A percentile compares a stretch with the other conserved stretches of the same genome.
phyloP scores from a whole-genome alignment of 2,797 vertebrate species.

The Otolemur crassicaudatus region DNA sequence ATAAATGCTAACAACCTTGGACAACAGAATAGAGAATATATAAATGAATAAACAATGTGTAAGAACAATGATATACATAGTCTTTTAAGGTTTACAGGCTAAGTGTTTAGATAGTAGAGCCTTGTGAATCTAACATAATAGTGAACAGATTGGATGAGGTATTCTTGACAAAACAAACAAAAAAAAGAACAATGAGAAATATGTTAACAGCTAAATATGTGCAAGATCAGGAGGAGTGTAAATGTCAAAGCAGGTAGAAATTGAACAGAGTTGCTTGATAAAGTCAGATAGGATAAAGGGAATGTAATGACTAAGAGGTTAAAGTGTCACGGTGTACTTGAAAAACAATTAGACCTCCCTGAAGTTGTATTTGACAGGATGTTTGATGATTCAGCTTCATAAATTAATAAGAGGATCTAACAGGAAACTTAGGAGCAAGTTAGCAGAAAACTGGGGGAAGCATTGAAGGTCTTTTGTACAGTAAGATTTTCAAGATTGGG shows the following conservation, averaged over 20 bases:
- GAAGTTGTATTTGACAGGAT: not conserved
- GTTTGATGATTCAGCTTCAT: slow-evolving; percentile 46
- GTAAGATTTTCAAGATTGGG: not conserved
- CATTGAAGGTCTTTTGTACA: not conserved
- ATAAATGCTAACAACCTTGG: not conserved
- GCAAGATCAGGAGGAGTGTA: not conserved
- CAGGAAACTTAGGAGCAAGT: not conserved
- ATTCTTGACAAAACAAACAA: not conserved
- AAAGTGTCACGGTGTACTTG: not conserved
- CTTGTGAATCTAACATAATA: slow-evolving; percentile 1
- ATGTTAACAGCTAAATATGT: not conserved
- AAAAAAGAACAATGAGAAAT: not conserved
- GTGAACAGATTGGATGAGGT: not conserved
- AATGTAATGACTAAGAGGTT: slow-evolving; percentile 34
- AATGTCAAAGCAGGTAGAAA: not conserved
- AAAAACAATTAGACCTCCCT: slow-evolving; percentile 30
- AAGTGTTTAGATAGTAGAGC: not conserved
- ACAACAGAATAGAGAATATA: not conserved
- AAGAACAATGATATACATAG: not conserved
- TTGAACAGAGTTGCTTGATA: not conserved
- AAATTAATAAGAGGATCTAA: slow-evolving; percentile 54
- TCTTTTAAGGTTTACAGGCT: not conserved
- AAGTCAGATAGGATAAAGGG: not conserved
- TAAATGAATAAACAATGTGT: not conserved
- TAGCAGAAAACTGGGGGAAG: not conserved